Percentiles rank a stretch among this genome's conserved stretches.
These are phyloP conservation scores for Aelia acuminata DNA, from an alignment of 2,888 invertebrate genomes.

Conservation along the genomic window DNA sequence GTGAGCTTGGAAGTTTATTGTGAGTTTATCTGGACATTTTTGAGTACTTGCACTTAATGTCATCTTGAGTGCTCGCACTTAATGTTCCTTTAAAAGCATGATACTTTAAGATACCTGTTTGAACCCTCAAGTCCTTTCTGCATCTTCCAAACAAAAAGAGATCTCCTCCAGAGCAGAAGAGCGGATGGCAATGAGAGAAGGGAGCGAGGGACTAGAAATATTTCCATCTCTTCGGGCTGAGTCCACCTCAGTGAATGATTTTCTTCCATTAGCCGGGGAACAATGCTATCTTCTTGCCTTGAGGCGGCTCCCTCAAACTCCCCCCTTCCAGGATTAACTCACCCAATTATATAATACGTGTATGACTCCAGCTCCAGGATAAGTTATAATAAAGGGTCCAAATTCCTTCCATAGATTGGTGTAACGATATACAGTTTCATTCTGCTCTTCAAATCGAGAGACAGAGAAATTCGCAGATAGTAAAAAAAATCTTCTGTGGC, in stretches of 20 bases:
- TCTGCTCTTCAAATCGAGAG: not conserved
- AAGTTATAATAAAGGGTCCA: not conserved
- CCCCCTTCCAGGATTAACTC: not conserved
- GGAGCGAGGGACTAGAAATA: not conserved
- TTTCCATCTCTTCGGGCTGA: not conserved
- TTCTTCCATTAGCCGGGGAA: not conserved
- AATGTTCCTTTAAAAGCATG: not conserved
- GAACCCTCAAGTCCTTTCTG: not conserved
- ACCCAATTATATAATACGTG: conserved; percentile 8
- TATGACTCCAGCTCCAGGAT: not conserved
- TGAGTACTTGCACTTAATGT: not conserved
- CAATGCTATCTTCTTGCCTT: not conserved
- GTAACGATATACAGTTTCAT: not conserved
- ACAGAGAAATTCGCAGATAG: too few relatives aligned
- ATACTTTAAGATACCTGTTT: not conserved
- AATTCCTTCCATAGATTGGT: not conserved
- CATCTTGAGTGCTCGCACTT: not conserved
- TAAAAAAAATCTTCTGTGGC: too few relatives aligned
- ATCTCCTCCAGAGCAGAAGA: not conserved
- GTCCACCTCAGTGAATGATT: not conserved
- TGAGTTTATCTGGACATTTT: too few relatives aligned
- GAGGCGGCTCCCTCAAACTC: not conserved
- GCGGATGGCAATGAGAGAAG: not conserved
- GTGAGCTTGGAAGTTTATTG: too few relatives aligned
- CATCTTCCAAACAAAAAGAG: not conserved